Evolutionary conservation across 2,797 vertebrate species (phyloP).

Genomic region (Hirundo rustica): DNA sequence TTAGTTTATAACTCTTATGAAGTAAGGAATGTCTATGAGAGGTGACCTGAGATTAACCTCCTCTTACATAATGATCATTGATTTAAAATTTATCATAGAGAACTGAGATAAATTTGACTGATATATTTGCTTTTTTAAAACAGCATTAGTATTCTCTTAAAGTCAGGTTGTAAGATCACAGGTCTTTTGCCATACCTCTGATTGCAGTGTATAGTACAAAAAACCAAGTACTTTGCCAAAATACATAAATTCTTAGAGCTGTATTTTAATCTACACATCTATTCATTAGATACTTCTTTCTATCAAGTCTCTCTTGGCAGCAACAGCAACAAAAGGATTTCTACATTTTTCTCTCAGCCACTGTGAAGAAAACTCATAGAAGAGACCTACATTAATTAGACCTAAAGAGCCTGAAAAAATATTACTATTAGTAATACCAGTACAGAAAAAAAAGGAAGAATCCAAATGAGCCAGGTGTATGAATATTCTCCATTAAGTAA

Average conservation of each 20-base stretch:
- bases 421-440: neutral
- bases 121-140: neutral
- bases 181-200: neutral
- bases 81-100: neutral
- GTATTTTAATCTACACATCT: neutral
- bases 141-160: neutral
- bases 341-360: neutral
- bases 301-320: neutral
- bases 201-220: neutral
- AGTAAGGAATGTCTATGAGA: neutral
- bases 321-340: neutral
- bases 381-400: neutral
- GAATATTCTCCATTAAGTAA: neutral
- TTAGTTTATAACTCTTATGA: neutral
- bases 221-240: neutral
- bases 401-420: neutral
- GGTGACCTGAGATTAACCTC: neutral
- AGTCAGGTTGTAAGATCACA: neutral
- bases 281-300: neutral
- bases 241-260: neutral
- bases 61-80: neutral
- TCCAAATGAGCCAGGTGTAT: neutral
- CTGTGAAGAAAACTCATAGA: neutral
- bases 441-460: neutral
- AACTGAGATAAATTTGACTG: neutral